Evolutionary conservation across 1,140 invertebrate species (phyloP).

Genomic region (Cardiocondyla obscurior): DNA sequence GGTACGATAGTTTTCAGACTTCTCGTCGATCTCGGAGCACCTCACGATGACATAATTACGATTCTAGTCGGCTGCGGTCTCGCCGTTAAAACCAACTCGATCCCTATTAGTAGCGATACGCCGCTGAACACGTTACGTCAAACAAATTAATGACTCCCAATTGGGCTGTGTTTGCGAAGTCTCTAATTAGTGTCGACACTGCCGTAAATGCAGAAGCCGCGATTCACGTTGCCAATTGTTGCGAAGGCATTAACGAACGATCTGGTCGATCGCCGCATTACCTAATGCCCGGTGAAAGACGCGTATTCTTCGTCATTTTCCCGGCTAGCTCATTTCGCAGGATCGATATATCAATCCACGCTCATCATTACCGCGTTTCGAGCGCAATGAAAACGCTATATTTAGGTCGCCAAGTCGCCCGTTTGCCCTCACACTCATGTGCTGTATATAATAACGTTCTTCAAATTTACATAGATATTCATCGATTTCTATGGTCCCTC

Average conservation of each 20-base stretch:
- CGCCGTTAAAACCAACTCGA: conserved; percentile 1
- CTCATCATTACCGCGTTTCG: not conserved
- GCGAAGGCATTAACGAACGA: conserved; percentile 51
- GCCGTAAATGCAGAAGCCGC: conserved; percentile 59
- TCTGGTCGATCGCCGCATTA: conserved; percentile 36
- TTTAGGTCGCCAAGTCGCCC: not conserved
- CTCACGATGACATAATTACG: not conserved
- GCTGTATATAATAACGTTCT: not conserved
- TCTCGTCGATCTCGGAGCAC: not conserved
- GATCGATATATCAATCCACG: conserved; percentile 27
- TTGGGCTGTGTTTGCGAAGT: conserved; percentile 8
- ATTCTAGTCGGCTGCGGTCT: conserved; percentile 13
- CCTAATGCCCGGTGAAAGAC: conserved; percentile 41
- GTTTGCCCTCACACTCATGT: not conserved
- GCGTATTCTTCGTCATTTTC: not conserved
- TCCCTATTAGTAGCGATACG: not conserved
- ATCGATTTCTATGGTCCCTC: not conserved
- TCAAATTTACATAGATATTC: not conserved
- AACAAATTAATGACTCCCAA: conserved; percentile 61
- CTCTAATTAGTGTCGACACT: conserved; percentile 65
- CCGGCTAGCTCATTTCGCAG: not conserved
- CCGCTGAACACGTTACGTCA: conserved; percentile 49
- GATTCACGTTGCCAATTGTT: conserved; percentile 66
- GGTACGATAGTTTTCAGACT: not conserved
- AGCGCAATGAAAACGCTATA: conserved; percentile 24